A percentile compares a stretch with the other conserved stretches of the same genome.
These are phyloP conservation scores for Trematocara nigrifrons DNA, from an alignment of 2,113 vertebrate species.

Conservation along the genomic window DNA sequence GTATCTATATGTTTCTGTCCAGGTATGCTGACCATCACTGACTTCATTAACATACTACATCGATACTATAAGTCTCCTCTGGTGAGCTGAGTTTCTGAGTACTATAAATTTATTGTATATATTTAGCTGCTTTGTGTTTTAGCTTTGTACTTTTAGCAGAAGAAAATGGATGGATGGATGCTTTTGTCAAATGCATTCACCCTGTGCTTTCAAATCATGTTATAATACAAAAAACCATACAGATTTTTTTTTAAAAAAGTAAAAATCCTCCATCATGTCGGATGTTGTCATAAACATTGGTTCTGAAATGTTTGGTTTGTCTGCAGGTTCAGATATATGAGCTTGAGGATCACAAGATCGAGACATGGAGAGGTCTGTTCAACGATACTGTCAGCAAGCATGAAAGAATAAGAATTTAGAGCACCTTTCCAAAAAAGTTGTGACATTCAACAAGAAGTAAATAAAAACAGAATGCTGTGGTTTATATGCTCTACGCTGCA, in stretches of 20 bases:
- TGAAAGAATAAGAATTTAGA: background rate
- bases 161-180: background rate
- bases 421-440: background rate
- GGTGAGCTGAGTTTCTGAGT: conserved; percentile 71
- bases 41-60: conserved; percentile 97
- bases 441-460: background rate
- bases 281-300: background rate
- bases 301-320: background rate
- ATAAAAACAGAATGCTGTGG: background rate
- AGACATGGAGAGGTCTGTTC: conserved; percentile 89
- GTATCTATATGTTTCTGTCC: background rate
- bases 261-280: background rate
- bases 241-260: background rate
- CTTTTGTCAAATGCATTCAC: background rate
- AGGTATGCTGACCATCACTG: conserved; percentile 98
- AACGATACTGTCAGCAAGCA: background rate
- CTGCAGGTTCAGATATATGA: conserved; percentile 94
- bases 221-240: background rate
- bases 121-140: background rate
- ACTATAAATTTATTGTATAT: background rate
- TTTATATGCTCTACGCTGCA: background rate
- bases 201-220: background rate
- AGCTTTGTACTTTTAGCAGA: background rate
- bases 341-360: conserved; percentile 94
- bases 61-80: conserved; percentile 92